Evolutionary conservation across 2,888 invertebrate genomes (phyloP).

Genomic region (Hirtodrosophila confusa): DNA sequence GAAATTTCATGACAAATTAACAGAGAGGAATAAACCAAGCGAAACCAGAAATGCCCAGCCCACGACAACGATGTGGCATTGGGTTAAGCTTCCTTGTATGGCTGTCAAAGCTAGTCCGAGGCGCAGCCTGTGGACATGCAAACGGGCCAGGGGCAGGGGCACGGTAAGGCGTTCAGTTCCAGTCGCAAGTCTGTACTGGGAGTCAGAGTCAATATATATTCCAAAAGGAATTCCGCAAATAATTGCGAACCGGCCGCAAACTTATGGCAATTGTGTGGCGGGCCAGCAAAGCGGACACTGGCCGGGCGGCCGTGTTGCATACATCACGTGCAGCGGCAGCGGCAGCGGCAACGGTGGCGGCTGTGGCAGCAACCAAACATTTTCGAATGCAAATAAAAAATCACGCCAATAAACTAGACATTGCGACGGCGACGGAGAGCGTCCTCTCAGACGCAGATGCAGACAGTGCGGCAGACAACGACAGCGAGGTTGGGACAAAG

Average conservation of each 20-base stretch:
- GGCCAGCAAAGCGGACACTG: conserved; percentile 33
- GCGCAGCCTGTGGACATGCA: conserved; percentile 46
- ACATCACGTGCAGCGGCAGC: conserved; percentile 70
- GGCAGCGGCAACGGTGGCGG: conserved; percentile 14
- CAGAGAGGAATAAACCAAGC: conserved; percentile 44
- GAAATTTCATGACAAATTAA: conserved; percentile 77
- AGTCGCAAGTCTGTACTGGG: conserved; percentile 35
- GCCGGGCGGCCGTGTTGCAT: conserved; percentile 58
- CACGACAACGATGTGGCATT: conserved; percentile 38
- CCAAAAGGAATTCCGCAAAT: conserved; percentile 81
- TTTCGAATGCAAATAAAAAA: conserved; percentile 82
- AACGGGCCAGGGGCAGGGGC: conserved; percentile 26
- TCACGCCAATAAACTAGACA: conserved; percentile 83
- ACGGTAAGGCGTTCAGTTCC: conserved; percentile 31
- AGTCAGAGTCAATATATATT: conserved; percentile 80
- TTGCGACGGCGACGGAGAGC: conserved; percentile 66
- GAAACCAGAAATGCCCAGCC: conserved; percentile 39
- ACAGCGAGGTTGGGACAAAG: conserved; percentile 30
- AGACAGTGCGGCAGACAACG: conserved; percentile 37
- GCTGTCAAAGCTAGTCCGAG: conserved; percentile 66
- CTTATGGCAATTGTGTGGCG: conserved; percentile 77
- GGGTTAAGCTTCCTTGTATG: conserved; percentile 74
- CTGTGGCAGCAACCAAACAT: conserved; percentile 49
- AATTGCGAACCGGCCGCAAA: conserved; percentile 75
- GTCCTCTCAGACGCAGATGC: conserved; percentile 23